Evolutionary conservation across 2,113 vertebrate species (phyloP).

Genomic region (Rhinopomastus cyanomelas): DNA sequence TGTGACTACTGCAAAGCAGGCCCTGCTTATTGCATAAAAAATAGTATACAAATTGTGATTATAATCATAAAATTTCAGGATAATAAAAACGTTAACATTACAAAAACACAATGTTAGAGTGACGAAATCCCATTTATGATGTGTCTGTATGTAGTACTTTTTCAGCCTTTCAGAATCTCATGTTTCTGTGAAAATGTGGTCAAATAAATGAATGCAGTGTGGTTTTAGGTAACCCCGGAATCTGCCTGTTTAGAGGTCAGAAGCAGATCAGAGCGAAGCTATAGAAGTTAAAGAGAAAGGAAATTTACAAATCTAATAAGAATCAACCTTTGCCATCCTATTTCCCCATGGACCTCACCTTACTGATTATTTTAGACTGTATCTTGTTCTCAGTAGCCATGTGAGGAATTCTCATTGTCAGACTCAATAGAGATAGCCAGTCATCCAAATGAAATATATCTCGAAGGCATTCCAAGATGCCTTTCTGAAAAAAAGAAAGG

Average conservation of each 20-base stretch:
- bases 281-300: background rate
- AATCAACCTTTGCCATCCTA: background rate
- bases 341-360: background rate
- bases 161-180: background rate
- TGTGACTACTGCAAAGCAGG: background rate
- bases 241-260: background rate
- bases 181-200: background rate
- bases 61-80: background rate
- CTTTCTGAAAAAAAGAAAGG: background rate
- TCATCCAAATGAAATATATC: background rate
- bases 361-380: background rate
- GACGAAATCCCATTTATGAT: background rate
- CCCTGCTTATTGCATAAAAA: background rate
- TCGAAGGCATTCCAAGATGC: background rate
- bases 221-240: background rate
- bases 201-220: background rate
- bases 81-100: background rate
- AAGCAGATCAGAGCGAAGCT: background rate
- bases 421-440: background rate
- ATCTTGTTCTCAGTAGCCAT: background rate
- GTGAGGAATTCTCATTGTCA: background rate
- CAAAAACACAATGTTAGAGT: background rate
- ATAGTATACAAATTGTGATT: background rate
- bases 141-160: background rate
- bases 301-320: background rate